Percentiles rank a stretch among this genome's conserved stretches.
phyloP scores from a whole-genome alignment of 2,113 vertebrate species.

The Lasiurus cinereus region DNA sequence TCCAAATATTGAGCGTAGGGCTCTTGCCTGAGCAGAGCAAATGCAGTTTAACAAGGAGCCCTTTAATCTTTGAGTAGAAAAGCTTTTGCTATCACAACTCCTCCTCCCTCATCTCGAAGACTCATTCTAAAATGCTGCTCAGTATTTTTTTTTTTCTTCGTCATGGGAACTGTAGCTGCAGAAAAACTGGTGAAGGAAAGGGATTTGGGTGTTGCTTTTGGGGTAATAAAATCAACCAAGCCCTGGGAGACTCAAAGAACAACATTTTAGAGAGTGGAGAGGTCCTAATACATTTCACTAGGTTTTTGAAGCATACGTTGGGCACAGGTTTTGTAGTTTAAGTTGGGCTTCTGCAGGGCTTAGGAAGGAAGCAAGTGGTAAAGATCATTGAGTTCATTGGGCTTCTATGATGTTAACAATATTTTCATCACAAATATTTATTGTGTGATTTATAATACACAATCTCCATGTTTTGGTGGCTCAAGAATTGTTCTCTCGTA shows the following conservation, averaged over 20 bases:
- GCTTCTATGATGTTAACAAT: background rate
- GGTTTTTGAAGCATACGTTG: background rate
- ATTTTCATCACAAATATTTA: background rate
- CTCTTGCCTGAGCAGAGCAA: background rate
- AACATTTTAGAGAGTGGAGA: background rate
- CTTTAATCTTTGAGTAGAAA: conserved; percentile 26
- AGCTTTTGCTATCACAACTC: conserved; percentile 35
- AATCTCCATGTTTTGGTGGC: background rate
- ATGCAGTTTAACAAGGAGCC: conserved; percentile 21
- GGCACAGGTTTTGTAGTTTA: background rate
- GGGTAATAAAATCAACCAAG: background rate
- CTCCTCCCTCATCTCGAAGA: background rate
- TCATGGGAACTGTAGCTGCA: background rate
- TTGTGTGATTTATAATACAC: background rate
- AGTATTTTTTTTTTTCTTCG: background rate
- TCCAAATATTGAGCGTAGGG: background rate
- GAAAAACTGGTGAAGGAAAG: background rate
- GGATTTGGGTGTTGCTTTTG: background rate
- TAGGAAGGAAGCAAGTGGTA: background rate
- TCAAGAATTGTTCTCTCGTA: background rate
- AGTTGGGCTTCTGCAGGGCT: background rate
- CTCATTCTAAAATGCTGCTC: background rate
- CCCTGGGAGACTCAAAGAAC: background rate
- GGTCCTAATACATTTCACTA: background rate
- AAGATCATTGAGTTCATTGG: background rate